Evolutionary conservation across 1,140 invertebrate genomes (phyloP).

Genomic region (Tetramorium alpestre): DNA sequence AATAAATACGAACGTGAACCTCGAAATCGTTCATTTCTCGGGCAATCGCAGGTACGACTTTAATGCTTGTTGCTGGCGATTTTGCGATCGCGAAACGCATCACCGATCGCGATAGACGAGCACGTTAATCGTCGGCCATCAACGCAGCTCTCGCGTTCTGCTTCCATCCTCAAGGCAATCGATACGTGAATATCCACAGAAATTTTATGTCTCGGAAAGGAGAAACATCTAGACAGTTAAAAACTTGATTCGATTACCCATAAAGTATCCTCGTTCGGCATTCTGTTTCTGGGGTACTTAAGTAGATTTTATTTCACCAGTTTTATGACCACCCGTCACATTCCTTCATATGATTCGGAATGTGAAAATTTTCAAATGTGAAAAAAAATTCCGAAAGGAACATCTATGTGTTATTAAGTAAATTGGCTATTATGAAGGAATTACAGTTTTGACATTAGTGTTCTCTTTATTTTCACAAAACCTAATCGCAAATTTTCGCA

Average conservation of each 20-base stretch:
- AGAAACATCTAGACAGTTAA: slow-evolving; percentile 75
- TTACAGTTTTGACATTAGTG: background rate
- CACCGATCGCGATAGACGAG: slow-evolving; percentile 19
- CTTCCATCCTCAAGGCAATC: background rate
- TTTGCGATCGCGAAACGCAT: slow-evolving; percentile 30
- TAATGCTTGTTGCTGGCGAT: slow-evolving; percentile 44
- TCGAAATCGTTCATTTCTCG: slow-evolving; percentile 48
- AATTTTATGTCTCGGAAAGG: slow-evolving; percentile 74
- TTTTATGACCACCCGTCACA: slow-evolving; percentile 68
- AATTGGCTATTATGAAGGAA: background rate
- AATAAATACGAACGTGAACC: slow-evolving; percentile 16
- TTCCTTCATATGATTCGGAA: slow-evolving; percentile 44
- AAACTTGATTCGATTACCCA: slow-evolving; percentile 78
- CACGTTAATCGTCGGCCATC: slow-evolving; percentile 47
- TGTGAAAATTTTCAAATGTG: slow-evolving; percentile 20
- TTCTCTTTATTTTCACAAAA: background rate
- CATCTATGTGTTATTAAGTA: background rate
- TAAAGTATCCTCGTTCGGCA: slow-evolving; percentile 73
- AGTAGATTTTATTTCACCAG: slow-evolving; percentile 74
- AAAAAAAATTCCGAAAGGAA: background rate
- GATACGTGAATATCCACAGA: slow-evolving; percentile 61
- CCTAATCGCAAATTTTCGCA: background rate
- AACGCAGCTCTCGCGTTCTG: slow-evolving; percentile 17
- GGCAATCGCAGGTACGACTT: slow-evolving; percentile 32
- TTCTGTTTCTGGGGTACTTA: slow-evolving; percentile 76